Evolutionary conservation across 2,888 invertebrate species (phyloP).

Genomic region (Dascillus cervinus): DNA sequence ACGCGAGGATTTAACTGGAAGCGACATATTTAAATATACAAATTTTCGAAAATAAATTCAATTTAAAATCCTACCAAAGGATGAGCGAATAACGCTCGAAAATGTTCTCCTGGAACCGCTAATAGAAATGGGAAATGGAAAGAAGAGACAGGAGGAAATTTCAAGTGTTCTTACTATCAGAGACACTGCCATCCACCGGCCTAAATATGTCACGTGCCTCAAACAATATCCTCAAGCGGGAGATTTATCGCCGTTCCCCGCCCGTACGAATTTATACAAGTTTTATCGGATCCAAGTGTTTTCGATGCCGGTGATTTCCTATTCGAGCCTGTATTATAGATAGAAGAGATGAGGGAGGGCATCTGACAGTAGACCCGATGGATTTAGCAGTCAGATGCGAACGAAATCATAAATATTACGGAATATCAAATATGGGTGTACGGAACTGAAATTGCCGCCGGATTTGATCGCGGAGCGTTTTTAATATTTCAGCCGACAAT

Average conservation of each 20-base stretch:
- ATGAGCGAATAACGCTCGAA: no score
- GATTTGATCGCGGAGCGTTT: conserved; percentile 13
- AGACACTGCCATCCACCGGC: conserved; percentile 28
- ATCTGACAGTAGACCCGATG: conserved; percentile 29
- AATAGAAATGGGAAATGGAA: conserved; percentile 13
- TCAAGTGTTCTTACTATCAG: conserved; percentile 33
- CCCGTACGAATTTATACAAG: conserved; percentile 37
- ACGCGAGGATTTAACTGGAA: no score
- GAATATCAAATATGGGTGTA: conserved; percentile 34
- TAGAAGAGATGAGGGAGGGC: conserved; percentile 23
- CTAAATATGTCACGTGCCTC: conserved; percentile 37
- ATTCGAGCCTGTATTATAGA: conserved; percentile 30
- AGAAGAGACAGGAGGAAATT: conserved; percentile 18
- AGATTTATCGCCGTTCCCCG: conserved; percentile 32
- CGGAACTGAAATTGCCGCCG: conserved; percentile 16
- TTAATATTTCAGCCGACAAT: conserved; percentile 15
- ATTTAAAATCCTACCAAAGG: no score
- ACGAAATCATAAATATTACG: conserved; percentile 38
- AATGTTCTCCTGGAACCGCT: conserved; percentile 11
- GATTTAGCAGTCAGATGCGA: conserved; percentile 31
- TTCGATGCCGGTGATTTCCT: conserved; percentile 24
- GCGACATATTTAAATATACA: no score
- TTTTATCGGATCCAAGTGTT: conserved; percentile 35
- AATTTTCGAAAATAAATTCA: no score
- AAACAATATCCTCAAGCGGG: conserved; percentile 37